Evolutionary conservation across 2,888 invertebrate species (phyloP).

Genomic region (Odontomyia ornata): DNA sequence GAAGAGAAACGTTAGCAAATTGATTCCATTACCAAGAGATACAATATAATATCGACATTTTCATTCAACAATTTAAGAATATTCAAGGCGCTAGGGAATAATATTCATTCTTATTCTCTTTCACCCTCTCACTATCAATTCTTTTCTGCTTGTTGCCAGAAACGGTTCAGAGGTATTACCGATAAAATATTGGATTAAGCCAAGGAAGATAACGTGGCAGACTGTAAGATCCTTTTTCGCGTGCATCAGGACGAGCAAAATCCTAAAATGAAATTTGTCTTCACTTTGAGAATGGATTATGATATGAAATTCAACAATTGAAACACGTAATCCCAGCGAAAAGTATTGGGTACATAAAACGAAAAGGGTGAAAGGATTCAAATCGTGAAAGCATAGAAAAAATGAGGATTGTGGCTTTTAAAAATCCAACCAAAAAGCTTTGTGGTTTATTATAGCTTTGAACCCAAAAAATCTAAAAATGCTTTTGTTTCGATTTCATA

Average conservation of each 20-base stretch:
- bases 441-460: no score
- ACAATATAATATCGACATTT: constrained; percentile 31
- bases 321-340: background rate
- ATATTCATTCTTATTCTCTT: no score
- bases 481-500: no score
- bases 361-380: background rate
- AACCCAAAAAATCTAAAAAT: no score
- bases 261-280: background rate
- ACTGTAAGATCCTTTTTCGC: background rate
- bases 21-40: constrained; percentile 2
- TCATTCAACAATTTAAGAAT: background rate
- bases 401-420: background rate
- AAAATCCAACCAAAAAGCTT: no score
- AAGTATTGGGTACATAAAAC: background rate
- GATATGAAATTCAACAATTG: background rate
- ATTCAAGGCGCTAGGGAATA: no score
- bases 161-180: no score
- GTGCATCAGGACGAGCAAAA: background rate
- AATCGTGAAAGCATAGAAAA: background rate
- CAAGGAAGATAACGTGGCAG: background rate
- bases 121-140: no score
- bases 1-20: constrained; percentile 15
- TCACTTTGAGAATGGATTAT: background rate
- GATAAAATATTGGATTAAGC: background rate
- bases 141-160: no score